These are phyloP conservation scores for Pagetopsis macropterus DNA, from an alignment of 2,797 vertebrate genomes.

Conservation along the genomic window DNA sequence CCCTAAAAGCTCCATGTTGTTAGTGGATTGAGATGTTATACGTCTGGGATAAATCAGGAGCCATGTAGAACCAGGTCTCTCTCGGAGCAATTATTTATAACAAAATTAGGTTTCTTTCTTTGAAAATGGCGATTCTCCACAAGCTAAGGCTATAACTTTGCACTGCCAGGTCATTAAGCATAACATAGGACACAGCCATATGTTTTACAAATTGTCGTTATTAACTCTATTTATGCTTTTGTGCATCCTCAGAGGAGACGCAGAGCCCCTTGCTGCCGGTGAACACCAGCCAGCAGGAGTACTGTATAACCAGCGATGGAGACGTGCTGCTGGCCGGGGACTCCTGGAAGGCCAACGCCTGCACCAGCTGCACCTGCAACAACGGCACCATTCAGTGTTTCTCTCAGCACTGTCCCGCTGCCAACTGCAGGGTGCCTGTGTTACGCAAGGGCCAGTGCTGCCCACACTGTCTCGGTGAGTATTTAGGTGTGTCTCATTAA, in stretches of 20 bases:
- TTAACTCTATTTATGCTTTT: constrained; percentile 26
- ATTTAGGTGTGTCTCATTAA: constrained; percentile 12
- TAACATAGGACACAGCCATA: not conserved
- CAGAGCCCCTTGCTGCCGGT: constrained; percentile 77
- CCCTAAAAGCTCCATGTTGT: constrained; percentile 25
- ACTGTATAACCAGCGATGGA: constrained; percentile 83
- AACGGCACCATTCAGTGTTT: constrained; percentile 87
- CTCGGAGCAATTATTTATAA: not conserved
- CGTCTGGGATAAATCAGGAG: constrained; percentile 22
- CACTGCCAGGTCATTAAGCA: constrained; percentile 5
- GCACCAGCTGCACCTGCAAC: constrained; percentile 88
- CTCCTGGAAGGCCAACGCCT: constrained; percentile 86
- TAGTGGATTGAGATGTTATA: constrained; percentile 38
- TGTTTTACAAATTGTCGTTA: constrained; percentile 6
- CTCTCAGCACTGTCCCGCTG: constrained; percentile 83
- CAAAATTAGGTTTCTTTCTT: constrained; percentile 5
- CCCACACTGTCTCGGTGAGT: constrained; percentile 86
- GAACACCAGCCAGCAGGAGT: constrained; percentile 81
- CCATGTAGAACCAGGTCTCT: constrained; percentile 6
- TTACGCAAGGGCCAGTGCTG: constrained; percentile 89
- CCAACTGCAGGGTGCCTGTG: constrained; percentile 85
- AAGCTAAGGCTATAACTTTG: not conserved
- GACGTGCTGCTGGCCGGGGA: constrained; percentile 83
- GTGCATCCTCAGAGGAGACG: constrained; percentile 73
- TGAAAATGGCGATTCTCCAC: not conserved